Conservation (phyloP, 2,797 vertebrate genomes). For the Rhodeus uyekii region DNA sequence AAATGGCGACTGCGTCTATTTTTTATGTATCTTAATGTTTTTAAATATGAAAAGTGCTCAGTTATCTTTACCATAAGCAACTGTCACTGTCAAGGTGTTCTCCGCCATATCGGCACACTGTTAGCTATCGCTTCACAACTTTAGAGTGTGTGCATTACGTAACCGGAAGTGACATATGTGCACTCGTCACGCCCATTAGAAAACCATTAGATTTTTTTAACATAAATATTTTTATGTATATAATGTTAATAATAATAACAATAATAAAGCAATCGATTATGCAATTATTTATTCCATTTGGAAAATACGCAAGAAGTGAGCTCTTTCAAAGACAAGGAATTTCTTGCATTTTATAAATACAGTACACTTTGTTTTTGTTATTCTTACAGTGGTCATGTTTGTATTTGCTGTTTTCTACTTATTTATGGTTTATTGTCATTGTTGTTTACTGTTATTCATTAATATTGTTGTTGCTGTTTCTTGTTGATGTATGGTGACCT, state of each 20-base stretch:
- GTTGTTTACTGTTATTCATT: too few relatives aligned
- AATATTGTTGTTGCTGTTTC: too few relatives aligned
- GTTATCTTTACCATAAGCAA: conserved; percentile 75
- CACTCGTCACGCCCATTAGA: background rate
- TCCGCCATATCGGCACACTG: conserved; percentile 69
- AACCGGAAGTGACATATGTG: conserved; percentile 9
- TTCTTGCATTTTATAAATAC: background rate
- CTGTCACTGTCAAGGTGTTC: conserved; percentile 74
- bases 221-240: too few relatives aligned
- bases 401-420: too few relatives aligned
- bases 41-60: background rate
- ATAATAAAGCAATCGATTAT: background rate
- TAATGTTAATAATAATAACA: too few relatives aligned
- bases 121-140: conserved; percentile 36
- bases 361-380: too few relatives aligned
- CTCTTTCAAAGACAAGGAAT: background rate
- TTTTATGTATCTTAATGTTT: background rate
- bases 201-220: too few relatives aligned
- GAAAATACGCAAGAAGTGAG: background rate
- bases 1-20: background rate
- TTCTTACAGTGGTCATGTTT: too few relatives aligned
- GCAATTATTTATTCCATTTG: background rate
- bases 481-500: too few relatives aligned
- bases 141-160: conserved; percentile 20
- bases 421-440: too few relatives aligned